These are phyloP conservation scores for Eupithecia centaureata DNA, from an alignment of 2,888 invertebrate species.

Conservation along the genomic window DNA sequence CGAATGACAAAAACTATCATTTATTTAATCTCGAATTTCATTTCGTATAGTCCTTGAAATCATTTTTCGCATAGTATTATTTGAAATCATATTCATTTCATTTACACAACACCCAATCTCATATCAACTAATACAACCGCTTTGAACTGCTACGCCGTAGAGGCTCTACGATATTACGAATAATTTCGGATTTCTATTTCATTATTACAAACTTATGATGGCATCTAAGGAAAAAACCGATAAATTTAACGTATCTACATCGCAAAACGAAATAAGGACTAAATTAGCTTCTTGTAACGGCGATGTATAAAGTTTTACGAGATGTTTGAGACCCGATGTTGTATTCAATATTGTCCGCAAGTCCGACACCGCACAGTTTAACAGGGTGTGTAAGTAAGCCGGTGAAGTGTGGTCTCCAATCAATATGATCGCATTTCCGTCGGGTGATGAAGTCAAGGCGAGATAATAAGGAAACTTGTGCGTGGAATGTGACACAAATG, in stretches of 20 bases:
- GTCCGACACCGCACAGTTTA: slow-evolving; percentile 24
- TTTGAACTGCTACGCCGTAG: slow-evolving; percentile 11
- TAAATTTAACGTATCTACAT: slow-evolving; percentile 31
- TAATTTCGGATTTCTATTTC: neutral
- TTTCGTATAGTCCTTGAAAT: no score
- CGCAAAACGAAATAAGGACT: slow-evolving; percentile 30
- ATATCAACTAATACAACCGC: no score
- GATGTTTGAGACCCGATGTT: slow-evolving; percentile 34
- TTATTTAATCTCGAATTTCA: no score
- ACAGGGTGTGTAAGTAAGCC: neutral
- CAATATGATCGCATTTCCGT: slow-evolving; percentile 8
- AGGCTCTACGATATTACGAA: neutral
- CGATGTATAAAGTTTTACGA: slow-evolving; percentile 43
- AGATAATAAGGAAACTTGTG: slow-evolving; percentile 24
- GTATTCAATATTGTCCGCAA: slow-evolving; percentile 33
- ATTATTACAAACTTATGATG: slow-evolving; percentile 12
- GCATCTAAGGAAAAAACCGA: slow-evolving; percentile 30
- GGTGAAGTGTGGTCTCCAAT: slow-evolving; percentile 12
- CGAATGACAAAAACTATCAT: no score
- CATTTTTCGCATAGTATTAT: no score
- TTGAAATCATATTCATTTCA: no score
- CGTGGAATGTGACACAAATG: slow-evolving; percentile 16
- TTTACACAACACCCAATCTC: no score
- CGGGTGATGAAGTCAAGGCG: slow-evolving; percentile 12
- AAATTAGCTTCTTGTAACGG: slow-evolving; percentile 38